phyloP scores from a whole-genome alignment of 2,888 invertebrate species.

The Serripes groenlandicus region DNA sequence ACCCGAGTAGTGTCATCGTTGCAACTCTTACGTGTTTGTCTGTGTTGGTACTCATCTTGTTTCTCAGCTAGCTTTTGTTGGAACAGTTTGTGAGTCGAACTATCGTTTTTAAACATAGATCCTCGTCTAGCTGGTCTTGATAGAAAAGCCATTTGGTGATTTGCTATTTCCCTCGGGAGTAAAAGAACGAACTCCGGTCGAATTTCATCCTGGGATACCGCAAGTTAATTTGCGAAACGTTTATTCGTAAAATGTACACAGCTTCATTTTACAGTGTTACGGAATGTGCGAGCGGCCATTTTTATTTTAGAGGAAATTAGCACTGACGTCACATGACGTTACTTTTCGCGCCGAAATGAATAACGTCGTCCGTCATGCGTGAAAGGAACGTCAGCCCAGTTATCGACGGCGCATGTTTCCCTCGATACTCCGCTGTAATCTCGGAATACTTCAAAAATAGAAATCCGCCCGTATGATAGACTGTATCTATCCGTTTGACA shows the following conservation, averaged over 20 bases:
- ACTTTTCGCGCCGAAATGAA: not conserved
- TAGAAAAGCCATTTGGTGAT: conserved; percentile 52
- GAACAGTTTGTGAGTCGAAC: conserved; percentile 26
- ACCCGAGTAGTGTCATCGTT: conserved; percentile 52
- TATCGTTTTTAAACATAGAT: conserved; percentile 56
- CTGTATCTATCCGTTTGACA: too few relatives aligned
- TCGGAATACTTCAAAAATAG: too few relatives aligned
- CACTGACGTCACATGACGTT: conserved; percentile 15
- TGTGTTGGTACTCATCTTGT: conserved; percentile 55
- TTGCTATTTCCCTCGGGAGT: not conserved
- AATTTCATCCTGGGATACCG: too few relatives aligned
- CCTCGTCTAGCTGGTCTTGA: conserved; percentile 51
- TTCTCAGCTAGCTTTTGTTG: conserved; percentile 49
- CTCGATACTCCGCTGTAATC: too few relatives aligned
- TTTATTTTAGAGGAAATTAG: conserved; percentile 4
- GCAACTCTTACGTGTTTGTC: conserved; percentile 39
- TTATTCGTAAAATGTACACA: too few relatives aligned
- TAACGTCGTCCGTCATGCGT: too few relatives aligned
- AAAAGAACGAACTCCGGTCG: not conserved
- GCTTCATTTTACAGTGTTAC: too few relatives aligned
- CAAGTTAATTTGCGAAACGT: not conserved
- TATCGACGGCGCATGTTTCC: too few relatives aligned
- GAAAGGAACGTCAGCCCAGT: too few relatives aligned
- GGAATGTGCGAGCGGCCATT: too few relatives aligned
- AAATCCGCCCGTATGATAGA: too few relatives aligned